Evolutionary conservation across 2,797 vertebrate species (phyloP).

Genomic region (Gorsachius magnificus): DNA sequence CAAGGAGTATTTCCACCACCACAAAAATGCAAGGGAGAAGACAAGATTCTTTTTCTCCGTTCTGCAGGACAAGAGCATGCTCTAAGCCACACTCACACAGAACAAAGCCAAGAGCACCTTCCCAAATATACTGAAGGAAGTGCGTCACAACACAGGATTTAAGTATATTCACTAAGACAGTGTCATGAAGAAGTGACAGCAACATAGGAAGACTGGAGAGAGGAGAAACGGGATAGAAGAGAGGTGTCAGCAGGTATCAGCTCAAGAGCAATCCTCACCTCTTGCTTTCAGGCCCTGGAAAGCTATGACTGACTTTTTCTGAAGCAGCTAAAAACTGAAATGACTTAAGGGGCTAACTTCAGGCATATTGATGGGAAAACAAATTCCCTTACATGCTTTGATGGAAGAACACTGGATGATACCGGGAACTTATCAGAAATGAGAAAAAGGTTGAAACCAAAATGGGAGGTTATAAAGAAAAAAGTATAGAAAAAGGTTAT

Average conservation of each 20-base stretch:
- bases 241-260: neutral
- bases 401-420: neutral
- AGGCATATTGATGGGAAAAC: neutral
- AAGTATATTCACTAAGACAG: neutral
- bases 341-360: neutral
- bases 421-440: neutral
- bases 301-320: neutral
- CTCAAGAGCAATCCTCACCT: neutral
- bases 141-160: neutral
- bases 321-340: neutral
- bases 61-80: neutral
- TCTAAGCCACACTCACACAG: neutral
- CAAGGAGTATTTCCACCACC: neutral
- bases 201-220: neutral
- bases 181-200: neutral
- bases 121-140: neutral
- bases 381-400: neutral
- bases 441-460: neutral
- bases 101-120: neutral
- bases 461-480: neutral
- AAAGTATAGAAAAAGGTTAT: neutral
- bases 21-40: neutral
- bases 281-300: neutral
- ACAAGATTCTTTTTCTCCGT: neutral
- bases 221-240: neutral